These are phyloP conservation scores for Microcebus murinus DNA, from an alignment of 2,113 vertebrate species.

Conservation along the genomic window DNA sequence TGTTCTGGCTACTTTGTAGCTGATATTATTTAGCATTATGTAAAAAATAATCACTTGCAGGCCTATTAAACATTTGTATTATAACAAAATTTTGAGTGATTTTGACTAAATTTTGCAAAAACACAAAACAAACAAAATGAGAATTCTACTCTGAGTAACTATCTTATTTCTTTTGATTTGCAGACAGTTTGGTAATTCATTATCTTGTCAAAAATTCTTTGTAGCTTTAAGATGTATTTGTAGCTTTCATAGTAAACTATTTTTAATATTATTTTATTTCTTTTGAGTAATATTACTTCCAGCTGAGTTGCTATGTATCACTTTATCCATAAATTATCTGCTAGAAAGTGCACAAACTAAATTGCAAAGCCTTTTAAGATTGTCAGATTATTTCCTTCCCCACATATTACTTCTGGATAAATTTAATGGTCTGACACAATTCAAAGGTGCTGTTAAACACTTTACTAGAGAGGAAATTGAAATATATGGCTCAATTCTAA, in stretches of 20 bases:
- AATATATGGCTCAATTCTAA: neutral
- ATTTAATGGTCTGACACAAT: constrained; percentile 8
- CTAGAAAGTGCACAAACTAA: neutral
- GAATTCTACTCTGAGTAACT: neutral
- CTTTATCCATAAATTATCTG: neutral
- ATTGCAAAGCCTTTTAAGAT: neutral
- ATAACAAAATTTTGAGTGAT: neutral
- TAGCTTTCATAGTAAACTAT: neutral
- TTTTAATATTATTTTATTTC: neutral
- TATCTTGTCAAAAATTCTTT: neutral
- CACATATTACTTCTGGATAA: neutral
- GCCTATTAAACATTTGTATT: neutral
- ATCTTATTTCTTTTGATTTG: neutral
- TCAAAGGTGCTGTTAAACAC: neutral
- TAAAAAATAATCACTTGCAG: neutral
- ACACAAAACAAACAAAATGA: neutral
- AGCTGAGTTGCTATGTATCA: neutral
- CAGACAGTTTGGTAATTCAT: neutral
- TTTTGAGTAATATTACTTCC: neutral
- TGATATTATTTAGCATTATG: neutral
- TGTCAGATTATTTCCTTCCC: neutral
- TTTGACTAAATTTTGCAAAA: neutral
- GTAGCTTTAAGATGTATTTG: neutral
- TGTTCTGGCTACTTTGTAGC: neutral
- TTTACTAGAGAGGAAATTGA: constrained; percentile 7